Conservation (phyloP, 2,888 invertebrate species). For the Andrena camellia region DNA sequence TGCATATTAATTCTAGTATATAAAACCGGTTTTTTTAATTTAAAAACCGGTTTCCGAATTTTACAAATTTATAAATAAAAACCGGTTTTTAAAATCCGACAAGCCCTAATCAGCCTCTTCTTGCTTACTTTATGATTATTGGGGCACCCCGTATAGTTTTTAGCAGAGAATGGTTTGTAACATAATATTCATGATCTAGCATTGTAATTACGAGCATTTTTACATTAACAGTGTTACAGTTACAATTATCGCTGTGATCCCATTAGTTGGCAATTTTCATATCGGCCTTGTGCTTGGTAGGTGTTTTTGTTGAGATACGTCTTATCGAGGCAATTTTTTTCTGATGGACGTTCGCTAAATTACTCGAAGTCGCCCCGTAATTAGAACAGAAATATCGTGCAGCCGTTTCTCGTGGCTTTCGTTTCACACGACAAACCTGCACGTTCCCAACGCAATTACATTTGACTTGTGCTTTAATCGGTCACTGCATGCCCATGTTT, state of each 20-base stretch:
- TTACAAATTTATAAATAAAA: no score
- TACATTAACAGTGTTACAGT: not conserved
- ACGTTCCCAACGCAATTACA: slow-evolving; percentile 40
- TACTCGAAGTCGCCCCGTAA: slow-evolving; percentile 49
- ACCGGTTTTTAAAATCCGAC: no score
- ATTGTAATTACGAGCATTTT: no score
- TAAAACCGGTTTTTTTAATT: no score
- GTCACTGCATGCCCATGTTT: not conserved
- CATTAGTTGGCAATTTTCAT: slow-evolving; percentile 22
- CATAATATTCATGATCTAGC: no score
- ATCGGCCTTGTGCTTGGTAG: not conserved
- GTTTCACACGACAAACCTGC: slow-evolving; percentile 63
- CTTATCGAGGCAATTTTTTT: slow-evolving; percentile 33
- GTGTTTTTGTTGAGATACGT: slow-evolving; percentile 17
- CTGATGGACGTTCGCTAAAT: slow-evolving; percentile 40
- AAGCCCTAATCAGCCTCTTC: no score
- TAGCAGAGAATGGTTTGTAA: no score
- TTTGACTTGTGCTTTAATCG: slow-evolving; percentile 30
- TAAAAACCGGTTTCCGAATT: no score
- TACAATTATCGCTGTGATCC: slow-evolving; percentile 18
- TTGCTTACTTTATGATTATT: no score
- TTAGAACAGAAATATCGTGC: slow-evolving; percentile 58
- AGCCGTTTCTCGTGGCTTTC: slow-evolving; percentile 53
- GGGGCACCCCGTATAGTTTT: no score
- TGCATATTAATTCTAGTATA: no score